A percentile compares a stretch with the other conserved stretches of the same genome.
phyloP scores from a whole-genome alignment of 2,888 invertebrate species.

The Amiota communis region DNA sequence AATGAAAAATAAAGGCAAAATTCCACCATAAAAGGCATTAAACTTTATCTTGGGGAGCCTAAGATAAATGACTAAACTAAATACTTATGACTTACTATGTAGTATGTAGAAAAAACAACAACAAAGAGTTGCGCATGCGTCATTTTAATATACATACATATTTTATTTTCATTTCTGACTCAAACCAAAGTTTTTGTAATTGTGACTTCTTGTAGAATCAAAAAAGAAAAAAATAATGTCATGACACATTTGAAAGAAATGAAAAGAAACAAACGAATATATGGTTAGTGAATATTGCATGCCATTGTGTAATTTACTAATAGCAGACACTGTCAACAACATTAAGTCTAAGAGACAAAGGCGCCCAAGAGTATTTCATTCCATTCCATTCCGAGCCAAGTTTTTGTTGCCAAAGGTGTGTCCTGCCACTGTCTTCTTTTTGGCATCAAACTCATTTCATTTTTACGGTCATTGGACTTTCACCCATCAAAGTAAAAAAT shows the following conservation, averaged over 20 bases:
- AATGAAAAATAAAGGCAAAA: not conserved
- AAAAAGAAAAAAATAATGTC: not conserved
- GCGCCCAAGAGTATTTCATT: not conserved
- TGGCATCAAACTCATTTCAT: not conserved
- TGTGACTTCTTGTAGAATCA: not conserved
- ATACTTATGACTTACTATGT: too few species aligned
- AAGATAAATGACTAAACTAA: too few species aligned
- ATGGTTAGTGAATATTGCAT: not conserved
- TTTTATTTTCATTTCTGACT: too few species aligned
- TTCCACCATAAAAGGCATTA: too few species aligned
- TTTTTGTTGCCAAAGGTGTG: slow-evolving; percentile 1
- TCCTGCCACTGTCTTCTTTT: not conserved
- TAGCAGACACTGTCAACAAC: slow-evolving; percentile 1
- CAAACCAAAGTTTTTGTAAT: not conserved
- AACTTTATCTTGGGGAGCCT: too few species aligned
- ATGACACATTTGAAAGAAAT: not conserved
- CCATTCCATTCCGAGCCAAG: too few species aligned
- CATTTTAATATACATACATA: not conserved
- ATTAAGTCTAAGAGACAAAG: not conserved
- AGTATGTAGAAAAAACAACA: not conserved
- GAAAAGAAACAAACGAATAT: not conserved
- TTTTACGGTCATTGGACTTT: slow-evolving; percentile 1
- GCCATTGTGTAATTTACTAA: slow-evolving; percentile 1
- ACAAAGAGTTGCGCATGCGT: not conserved
- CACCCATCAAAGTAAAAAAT: too few species aligned